phyloP scores from a whole-genome alignment of 2,113 vertebrate genomes.

The Rhinichthys klamathensis region DNA sequence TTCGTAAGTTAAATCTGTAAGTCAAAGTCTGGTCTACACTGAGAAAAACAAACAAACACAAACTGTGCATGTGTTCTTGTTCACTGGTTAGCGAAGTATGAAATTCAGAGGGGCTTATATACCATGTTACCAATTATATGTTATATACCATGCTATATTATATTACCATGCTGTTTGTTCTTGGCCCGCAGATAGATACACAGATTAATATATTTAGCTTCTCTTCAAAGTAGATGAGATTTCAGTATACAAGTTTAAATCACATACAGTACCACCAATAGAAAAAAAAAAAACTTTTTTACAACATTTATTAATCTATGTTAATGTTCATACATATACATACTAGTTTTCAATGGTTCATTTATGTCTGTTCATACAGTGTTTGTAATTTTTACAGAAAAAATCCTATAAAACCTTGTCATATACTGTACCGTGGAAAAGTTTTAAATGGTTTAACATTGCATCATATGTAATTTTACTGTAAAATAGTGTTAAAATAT shows the following conservation, averaged over 20 bases:
- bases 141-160: too few species aligned
- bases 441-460: too few species aligned
- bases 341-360: too few species aligned
- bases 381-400: too few species aligned
- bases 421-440: too few species aligned
- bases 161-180: not conserved
- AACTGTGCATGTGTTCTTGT: not conserved
- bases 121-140: not conserved
- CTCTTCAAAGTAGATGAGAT: not conserved
- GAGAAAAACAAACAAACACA: slow-evolving; percentile 2
- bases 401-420: too few species aligned
- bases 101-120: not conserved
- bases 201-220: not conserved
- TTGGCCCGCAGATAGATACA: not conserved
- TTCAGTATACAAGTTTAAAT: not conserved
- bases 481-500: too few species aligned
- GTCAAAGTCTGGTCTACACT: not conserved
- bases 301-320: not conserved
- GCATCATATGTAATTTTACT: too few species aligned
- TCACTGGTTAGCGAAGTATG: not conserved
- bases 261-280: not conserved
- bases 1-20: not conserved
- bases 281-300: too few species aligned
- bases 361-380: too few species aligned
- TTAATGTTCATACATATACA: not conserved